Percentiles rank a stretch among this genome's conserved stretches.
Conservation (phyloP, 2,797 vertebrate species). For the Pantherophis vulpinus region DNA sequence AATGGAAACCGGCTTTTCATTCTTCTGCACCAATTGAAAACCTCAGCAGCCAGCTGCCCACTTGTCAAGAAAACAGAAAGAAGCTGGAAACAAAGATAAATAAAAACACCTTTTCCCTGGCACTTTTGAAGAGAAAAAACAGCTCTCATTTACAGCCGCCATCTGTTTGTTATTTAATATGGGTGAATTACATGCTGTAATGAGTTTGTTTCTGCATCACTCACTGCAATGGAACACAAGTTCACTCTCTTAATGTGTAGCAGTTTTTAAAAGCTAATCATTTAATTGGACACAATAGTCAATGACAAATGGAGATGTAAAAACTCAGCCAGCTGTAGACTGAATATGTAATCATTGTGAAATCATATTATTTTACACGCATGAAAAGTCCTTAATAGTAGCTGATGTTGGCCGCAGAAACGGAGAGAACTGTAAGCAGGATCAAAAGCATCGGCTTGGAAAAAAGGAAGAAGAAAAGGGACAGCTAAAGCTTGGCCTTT, state of each 20-base stretch:
- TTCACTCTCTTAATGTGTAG: conserved; percentile 96
- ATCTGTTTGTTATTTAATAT: conserved; percentile 99
- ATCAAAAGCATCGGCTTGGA: conserved; percentile 67
- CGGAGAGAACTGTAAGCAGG: conserved; percentile 62
- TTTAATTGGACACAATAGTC: conserved; percentile 99
- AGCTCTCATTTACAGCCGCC: conserved; percentile 95
- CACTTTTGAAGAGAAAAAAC: conserved; percentile 98
- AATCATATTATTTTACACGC: conserved; percentile 99
- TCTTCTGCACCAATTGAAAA: conserved; percentile 99
- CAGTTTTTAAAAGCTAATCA: conserved; percentile 99
- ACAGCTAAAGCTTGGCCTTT: background rate
- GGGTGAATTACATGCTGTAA: conserved; percentile 99
- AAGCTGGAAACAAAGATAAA: conserved; percentile 95
- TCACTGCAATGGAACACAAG: conserved; percentile 98
- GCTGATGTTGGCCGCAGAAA: conserved; percentile 83
- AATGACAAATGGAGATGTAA: conserved; percentile 99
- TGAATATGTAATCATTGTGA: conserved; percentile 99
- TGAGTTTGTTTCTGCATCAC: conserved; percentile 99
- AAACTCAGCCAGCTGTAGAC: conserved; percentile 99
- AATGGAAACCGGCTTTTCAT: conserved; percentile 99
- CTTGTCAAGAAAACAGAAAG: conserved; percentile 99
- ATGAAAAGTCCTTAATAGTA: conserved; percentile 98
- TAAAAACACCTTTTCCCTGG: conserved; percentile 94
- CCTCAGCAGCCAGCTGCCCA: conserved; percentile 99
- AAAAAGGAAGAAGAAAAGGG: background rate